Conservation (phyloP, 2,113 vertebrate species). For the Pituophis catenifer region DNA sequence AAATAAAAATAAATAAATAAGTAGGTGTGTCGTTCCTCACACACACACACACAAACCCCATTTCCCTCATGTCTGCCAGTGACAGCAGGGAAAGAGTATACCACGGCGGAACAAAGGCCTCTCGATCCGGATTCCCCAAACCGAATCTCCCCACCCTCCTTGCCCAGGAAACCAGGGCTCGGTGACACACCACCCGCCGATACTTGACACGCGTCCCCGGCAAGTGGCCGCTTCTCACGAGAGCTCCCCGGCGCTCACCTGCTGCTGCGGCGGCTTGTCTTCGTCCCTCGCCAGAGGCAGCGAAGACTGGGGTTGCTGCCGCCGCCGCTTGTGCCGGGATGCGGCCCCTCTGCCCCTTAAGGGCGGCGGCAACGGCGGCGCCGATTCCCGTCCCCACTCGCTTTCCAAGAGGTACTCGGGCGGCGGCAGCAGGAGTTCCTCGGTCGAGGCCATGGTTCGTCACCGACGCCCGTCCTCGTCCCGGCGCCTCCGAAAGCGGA, state of each 20-base stretch:
- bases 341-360: neutral
- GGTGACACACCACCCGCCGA: neutral
- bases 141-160: neutral
- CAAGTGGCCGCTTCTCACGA: neutral
- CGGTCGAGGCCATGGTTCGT: constrained; percentile 57
- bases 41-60: neutral
- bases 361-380: neutral
- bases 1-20: neutral
- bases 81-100: neutral
- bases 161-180: neutral
- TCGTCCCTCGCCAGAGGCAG: constrained; percentile 4
- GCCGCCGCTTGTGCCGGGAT: constrained; percentile 11
- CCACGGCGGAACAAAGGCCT: neutral
- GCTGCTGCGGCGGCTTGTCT: neutral
- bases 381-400: constrained; percentile 29
- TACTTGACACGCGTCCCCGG: neutral
- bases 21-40: neutral
- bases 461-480: neutral
- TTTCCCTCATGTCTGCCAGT: neutral
- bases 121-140: neutral
- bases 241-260: neutral
- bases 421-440: constrained; percentile 33
- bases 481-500: neutral
- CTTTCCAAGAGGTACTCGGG: constrained; percentile 17
- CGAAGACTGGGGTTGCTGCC: neutral